phyloP scores from a whole-genome alignment of 2,888 invertebrate species.

The Arrhopalites spinosus region DNA sequence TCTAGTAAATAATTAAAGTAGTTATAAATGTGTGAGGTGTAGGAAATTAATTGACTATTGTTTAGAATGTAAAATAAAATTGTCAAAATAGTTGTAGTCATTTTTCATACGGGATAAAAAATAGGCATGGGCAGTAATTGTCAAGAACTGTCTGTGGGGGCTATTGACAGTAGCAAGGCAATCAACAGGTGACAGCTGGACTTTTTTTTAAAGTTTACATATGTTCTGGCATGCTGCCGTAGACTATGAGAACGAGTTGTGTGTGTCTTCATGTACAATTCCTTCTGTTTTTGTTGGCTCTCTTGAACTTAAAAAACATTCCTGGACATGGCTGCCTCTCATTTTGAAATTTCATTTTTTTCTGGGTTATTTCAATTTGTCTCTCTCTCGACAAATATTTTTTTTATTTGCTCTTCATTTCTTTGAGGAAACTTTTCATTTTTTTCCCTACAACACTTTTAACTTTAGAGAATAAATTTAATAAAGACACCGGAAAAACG shows the following conservation, averaged over 20 bases:
- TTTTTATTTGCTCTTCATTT: neutral
- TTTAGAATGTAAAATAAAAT: too few species aligned
- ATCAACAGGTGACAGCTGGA: conserved; percentile 10
- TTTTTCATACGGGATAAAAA: neutral
- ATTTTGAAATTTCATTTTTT: too few species aligned
- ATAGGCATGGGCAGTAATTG: neutral
- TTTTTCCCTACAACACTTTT: too few species aligned
- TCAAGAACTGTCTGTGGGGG: neutral
- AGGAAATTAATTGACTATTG: neutral
- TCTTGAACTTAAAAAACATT: neutral
- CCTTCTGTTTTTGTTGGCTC: too few species aligned
- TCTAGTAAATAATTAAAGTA: neutral
- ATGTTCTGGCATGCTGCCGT: too few species aligned
- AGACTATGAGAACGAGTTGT: neutral
- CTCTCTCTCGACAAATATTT: neutral
- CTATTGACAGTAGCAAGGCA: too few species aligned
- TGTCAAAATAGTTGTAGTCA: too few species aligned
- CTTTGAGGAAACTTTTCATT: too few species aligned
- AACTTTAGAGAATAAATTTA: too few species aligned
- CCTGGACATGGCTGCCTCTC: neutral
- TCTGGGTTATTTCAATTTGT: too few species aligned
- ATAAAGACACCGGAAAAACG: too few species aligned
- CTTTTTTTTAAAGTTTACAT: too few species aligned
- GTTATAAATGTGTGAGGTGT: neutral
- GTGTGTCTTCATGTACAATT: neutral